A percentile compares a stretch with the other conserved stretches of the same genome.
Conservation (phyloP, 1,140 invertebrate genomes). For the Drosophila rufa region DNA sequence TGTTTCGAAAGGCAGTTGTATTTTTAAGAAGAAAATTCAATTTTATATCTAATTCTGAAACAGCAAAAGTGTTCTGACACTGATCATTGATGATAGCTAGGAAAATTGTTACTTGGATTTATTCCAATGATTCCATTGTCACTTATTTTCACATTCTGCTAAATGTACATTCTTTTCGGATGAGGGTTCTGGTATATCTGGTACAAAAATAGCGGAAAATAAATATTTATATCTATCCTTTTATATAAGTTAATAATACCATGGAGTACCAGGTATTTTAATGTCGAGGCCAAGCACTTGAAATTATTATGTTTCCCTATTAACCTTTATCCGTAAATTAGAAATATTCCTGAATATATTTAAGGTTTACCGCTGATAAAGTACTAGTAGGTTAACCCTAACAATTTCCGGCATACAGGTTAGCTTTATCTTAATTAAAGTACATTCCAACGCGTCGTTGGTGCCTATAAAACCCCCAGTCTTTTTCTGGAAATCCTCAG, state of each 20-base stretch:
- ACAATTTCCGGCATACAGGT: neutral
- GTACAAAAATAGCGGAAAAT: neutral
- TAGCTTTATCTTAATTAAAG: conserved; percentile 6
- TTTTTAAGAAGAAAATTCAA: neutral
- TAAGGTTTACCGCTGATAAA: neutral
- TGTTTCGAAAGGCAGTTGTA: neutral
- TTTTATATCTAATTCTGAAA: neutral
- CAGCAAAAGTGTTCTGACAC: neutral
- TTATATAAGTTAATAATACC: neutral
- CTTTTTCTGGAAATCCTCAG: neutral
- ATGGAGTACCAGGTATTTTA: neutral
- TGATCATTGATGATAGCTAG: neutral
- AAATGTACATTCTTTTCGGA: neutral
- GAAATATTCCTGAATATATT: neutral
- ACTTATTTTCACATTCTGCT: too few relatives aligned
- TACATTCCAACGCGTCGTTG: neutral
- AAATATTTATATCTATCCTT: neutral
- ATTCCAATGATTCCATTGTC: too few relatives aligned
- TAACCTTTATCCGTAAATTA: neutral
- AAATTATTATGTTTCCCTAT: neutral
- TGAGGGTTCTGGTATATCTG: neutral
- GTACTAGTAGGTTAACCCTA: too few relatives aligned
- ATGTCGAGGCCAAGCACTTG: neutral
- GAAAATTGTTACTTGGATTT: neutral
- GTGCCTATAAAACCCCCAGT: neutral